Base-by-base conservation (phyloP, 2,113 vertebrate species). In the Aspidoscelis tigris region DNA sequence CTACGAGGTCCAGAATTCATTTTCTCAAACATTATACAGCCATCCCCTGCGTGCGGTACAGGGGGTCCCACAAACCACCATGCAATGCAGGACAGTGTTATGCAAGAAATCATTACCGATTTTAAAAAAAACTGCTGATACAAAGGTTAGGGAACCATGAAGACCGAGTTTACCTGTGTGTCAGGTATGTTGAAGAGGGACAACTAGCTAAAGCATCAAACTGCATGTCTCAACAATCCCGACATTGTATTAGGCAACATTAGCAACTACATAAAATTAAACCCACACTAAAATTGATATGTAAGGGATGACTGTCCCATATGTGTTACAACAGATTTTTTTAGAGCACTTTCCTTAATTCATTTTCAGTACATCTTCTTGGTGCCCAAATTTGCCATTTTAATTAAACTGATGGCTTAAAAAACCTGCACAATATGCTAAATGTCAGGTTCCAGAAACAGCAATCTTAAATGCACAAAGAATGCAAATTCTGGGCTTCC, bases 331-430 rank as follows among this genome's bases (percentile, higher is more conserved):
- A 50, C 47, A 58, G 55, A 70, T 43, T 72, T 47, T 75, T 47
- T 18, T 12, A 0, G 3, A n/a, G 26, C 1, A 0, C 21, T 12
- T 33, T n/a, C 68, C 21, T 0, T 0, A 4, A 55, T 2, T 3
- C 61, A 39, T 41, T 10, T 61, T 24, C 24, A 11, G 33, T 14
- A 33, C 24, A 14, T 69, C 10, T 33, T 69, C 65, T 66, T 76
- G 16, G 22, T 24, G 53, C 41, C 10, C 69, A 72, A 61, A 4
- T 20, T 22, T 73, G 70, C 7, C 43, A 41, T 1, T 44, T 78
- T 47, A 64, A 41, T 47, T 73, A 0, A 61, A 20, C 61, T 2
- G 75, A 55, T 33, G 7, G 14, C 58, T 18, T 61, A 18, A 61
- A 16, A 18, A 18, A 61, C 16, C 41, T 76, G 47, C 70, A 14